phyloP scores from a whole-genome alignment of 1,140 invertebrate species.

The Bathynomus jamesi region DNA sequence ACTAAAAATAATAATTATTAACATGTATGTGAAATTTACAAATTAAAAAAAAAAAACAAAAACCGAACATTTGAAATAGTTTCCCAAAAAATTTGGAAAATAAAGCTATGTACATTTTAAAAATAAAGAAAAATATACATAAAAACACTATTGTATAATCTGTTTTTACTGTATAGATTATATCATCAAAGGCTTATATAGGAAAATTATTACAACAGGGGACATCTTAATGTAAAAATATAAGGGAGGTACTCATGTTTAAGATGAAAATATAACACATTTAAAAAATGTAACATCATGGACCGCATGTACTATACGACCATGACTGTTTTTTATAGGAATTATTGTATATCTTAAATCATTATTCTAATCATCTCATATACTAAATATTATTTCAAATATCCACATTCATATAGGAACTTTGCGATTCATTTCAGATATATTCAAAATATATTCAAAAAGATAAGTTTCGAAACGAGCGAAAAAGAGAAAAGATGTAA shows the following conservation, averaged over 20 bases:
- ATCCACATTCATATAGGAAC: not conserved
- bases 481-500: not conserved
- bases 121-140: not conserved
- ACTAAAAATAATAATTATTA: not conserved
- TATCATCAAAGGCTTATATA: not conserved
- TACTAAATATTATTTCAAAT: not conserved
- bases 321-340: not conserved
- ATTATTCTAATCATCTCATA: not conserved
- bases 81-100: not conserved
- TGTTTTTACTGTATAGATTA: not conserved
- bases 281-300: too few relatives aligned
- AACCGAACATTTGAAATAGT: not conserved
- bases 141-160: not conserved
- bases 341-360: not conserved
- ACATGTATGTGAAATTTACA: conserved; percentile 10
- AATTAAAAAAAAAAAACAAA: conserved; percentile 7
- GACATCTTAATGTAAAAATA: not conserved
- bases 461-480: not conserved
- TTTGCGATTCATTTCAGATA: not conserved
- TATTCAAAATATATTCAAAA: not conserved
- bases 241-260: not conserved
- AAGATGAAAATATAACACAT: too few relatives aligned
- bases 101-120: conserved; percentile 3
- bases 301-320: not conserved
- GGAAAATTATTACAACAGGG: not conserved